Evolutionary conservation across 2,888 invertebrate genomes (phyloP), one percentile per base, ranked within the genome.

Genomic region (Dasypogon diadema): DNA sequence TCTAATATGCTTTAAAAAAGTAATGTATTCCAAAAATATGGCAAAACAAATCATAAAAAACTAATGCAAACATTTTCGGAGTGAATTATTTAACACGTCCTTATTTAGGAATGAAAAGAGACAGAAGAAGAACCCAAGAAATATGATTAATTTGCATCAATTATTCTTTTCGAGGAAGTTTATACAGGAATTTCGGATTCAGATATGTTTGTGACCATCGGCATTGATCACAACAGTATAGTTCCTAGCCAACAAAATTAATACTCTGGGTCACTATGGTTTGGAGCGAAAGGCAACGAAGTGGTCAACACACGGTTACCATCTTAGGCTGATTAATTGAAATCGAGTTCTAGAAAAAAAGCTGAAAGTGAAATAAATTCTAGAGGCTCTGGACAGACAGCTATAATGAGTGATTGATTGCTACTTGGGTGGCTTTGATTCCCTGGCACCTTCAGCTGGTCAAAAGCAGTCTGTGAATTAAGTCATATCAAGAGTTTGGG

Each of bases 341-440:
- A 65, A 72, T 72, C 37, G 51, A 73, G 42, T 12, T 12, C 42
- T 46, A 21, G 16, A 42, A 55, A 55, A 54, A 72, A 54, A 72
- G 30, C 34, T 26, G 37, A 72, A 55, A 72, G 37, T 55, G 72
- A 72, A 72, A 55, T 72, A 72, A 55, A 70, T 70, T 70, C 70
- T 70, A 26, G 54, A 34, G 16, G n/a, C 22, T 46, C 48, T 48
- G 18, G 68, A 68, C 68, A 55, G 60, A 60, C 65, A 42, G 42
- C 42, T 48, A 46, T 73, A 73, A 74, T 76, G 72, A 78, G 77
- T 80, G 80, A 79, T 79, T 77, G 78, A 79, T 78, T 78, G 75
- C 79, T 77, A 77, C 81, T 72, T 79, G 77, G 78, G 80, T 79
- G 80, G 80, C 74, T 55, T 24, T 16, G 42, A 51, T 56, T 21